These are phyloP conservation scores for Pandemis heparana DNA, from an alignment of 2,888 invertebrate genomes.

Conservation along the genomic window DNA sequence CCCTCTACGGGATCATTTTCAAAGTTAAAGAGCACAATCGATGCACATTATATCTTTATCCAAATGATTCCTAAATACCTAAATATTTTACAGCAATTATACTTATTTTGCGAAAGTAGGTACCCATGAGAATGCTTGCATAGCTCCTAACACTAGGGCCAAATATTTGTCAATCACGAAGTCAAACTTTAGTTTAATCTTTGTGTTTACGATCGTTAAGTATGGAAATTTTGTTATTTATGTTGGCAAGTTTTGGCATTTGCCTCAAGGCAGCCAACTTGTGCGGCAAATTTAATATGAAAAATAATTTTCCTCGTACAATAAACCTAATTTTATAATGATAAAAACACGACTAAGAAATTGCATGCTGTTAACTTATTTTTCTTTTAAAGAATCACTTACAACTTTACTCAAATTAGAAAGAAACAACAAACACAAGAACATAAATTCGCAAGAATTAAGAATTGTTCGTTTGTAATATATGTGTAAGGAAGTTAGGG, in stretches of 20 bases:
- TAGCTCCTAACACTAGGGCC: not conserved
- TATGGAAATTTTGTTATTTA: constrained; percentile 42
- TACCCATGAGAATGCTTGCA: not conserved
- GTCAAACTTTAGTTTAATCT: constrained; percentile 39
- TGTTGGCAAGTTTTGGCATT: constrained; percentile 37
- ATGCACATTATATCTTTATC: too few relatives aligned
- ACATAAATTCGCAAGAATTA: not conserved
- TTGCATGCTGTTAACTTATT: not conserved
- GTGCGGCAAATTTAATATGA: constrained; percentile 20
- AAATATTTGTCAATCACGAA: constrained; percentile 42
- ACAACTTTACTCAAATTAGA: too few relatives aligned
- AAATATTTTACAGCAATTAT: not conserved
- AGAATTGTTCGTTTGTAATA: too few relatives aligned
- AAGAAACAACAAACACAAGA: too few relatives aligned
- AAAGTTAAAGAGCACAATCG: too few relatives aligned
- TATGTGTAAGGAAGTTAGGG: too few relatives aligned
- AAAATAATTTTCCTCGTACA: constrained; percentile 19
- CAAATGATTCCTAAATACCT: not conserved
- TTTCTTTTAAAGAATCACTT: not conserved
- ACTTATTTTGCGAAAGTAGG: not conserved
- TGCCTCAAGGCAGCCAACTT: constrained; percentile 17
- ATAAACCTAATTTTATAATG: constrained; percentile 2
- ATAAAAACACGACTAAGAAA: not conserved
- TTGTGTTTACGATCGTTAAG: constrained; percentile 40
- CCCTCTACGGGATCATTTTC: too few relatives aligned